Base-by-base conservation (phyloP, 1,140 invertebrate genomes). In the Penaeus vannamei region DNA sequence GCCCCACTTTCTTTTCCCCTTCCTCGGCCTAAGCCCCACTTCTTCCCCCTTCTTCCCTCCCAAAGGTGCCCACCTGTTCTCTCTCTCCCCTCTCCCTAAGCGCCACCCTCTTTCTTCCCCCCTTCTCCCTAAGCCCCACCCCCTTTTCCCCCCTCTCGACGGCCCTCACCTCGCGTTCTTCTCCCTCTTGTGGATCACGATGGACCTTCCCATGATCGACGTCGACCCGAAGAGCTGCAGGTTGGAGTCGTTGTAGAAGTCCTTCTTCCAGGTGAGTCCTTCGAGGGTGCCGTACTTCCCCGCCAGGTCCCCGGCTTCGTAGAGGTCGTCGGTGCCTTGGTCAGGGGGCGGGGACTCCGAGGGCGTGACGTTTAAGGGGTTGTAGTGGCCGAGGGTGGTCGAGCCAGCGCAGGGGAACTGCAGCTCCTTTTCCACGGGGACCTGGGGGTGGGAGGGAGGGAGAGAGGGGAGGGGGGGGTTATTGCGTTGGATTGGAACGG, bases 331-430 rank as follows among this genome's bases (percentile, higher is more conserved):
- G 0, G 96, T 97, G 64, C 97, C 93, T 91, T 94, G 94, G 17
- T 93, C 93, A 2, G 96, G 93, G 2, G 94, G 93, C 1, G 96
- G 96, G 42, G 94, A 94, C 1, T 94, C 92, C 3, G 93, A 93
- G 3, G 94, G 93, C 92, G 95, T 95, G 0, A 97, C 94, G 59
- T 95, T 94, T 86, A 96, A 95, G 1, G 97, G 98, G 93, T 98
- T 97, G 94, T 96, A 98, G 66, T 96, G 95, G 19, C 95, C 96
- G 89, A 97, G 96, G 0, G 99, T 94, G 0, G 96, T 95, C 3
- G 96, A 95, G 60, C 93, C 94, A 92, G 97, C 96, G 92, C 98
- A 99, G 0, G 98, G 96, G 93, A 98, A 98, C 91, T 97, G 96
- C 88, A 98, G 93, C 92, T 96, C 95, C 85, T 95, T 95, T 92